These are phyloP conservation scores for Apolygus lucorum DNA, from an alignment of 1,140 invertebrate genomes.

Conservation along the genomic window DNA sequence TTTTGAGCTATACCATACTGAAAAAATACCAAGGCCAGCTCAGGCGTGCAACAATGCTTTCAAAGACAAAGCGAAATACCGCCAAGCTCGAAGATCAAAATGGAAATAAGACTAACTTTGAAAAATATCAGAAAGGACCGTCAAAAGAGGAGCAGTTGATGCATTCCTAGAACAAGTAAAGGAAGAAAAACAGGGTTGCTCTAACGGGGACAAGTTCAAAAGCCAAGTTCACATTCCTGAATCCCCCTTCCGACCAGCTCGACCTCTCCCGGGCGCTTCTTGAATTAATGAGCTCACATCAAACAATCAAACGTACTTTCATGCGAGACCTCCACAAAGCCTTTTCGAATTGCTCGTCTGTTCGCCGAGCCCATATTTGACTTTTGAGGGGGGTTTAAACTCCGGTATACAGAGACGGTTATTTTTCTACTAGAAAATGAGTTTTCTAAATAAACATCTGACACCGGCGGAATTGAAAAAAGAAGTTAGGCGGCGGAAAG, in stretches of 20 bases:
- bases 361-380: not conserved
- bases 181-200: too few relatives aligned
- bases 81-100: not conserved
- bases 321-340: not conserved
- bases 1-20: too few relatives aligned
- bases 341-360: too few relatives aligned
- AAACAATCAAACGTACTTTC: not conserved
- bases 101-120: not conserved
- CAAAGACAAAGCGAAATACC: not conserved
- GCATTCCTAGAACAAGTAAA: not conserved
- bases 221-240: not conserved
- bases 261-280: not conserved
- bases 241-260: too few relatives aligned
- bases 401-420: not conserved
- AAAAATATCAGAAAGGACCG: not conserved
- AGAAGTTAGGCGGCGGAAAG: not conserved
- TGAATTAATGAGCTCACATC: not conserved
- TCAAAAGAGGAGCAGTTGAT: not conserved
- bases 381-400: not conserved
- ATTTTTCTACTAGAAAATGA: not conserved
- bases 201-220: too few relatives aligned
- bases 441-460: not conserved
- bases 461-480: not conserved
- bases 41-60: not conserved
- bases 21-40: too few relatives aligned